Evolutionary conservation across 1,140 invertebrate species (phyloP).

Genomic region (Aphaenogaster ashmeadi): DNA sequence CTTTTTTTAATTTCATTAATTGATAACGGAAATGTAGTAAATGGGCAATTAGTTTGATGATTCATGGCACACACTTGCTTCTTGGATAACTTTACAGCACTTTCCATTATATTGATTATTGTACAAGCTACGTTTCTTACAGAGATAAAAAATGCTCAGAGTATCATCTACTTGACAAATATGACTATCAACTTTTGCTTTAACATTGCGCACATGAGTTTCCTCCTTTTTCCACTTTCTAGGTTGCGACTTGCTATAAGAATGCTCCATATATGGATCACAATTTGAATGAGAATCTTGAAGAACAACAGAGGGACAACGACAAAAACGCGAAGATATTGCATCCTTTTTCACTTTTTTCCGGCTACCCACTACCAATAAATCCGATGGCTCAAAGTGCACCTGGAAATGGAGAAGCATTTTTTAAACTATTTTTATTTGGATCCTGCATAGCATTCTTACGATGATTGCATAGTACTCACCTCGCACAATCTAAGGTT

Average conservation of each 20-base stretch:
- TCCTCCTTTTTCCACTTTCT: neutral
- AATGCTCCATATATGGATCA: too few relatives aligned
- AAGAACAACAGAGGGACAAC: too few relatives aligned
- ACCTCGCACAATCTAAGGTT: too few relatives aligned
- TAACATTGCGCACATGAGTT: neutral
- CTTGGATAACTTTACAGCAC: slow-evolving; percentile 13
- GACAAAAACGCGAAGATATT: too few relatives aligned
- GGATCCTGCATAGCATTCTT: too few relatives aligned
- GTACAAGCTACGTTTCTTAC: neutral
- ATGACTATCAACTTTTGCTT: neutral
- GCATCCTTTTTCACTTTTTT: too few relatives aligned
- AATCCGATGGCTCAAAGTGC: too few relatives aligned
- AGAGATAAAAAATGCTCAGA: neutral
- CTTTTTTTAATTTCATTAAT: neutral
- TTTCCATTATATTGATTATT: neutral
- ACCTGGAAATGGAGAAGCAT: too few relatives aligned
- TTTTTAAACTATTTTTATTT: too few relatives aligned
- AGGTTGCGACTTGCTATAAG: neutral
- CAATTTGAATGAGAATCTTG: too few relatives aligned
- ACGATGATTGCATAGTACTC: too few relatives aligned
- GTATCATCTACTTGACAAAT: neutral
- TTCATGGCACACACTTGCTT: neutral
- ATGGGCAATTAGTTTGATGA: neutral
- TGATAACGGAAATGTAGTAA: neutral
- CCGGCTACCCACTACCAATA: too few relatives aligned